Evolutionary conservation across 2,113 vertebrate genomes (phyloP), one percentile per base, ranked within the genome.

Genomic region (Trochalopteron elliotii): DNA sequence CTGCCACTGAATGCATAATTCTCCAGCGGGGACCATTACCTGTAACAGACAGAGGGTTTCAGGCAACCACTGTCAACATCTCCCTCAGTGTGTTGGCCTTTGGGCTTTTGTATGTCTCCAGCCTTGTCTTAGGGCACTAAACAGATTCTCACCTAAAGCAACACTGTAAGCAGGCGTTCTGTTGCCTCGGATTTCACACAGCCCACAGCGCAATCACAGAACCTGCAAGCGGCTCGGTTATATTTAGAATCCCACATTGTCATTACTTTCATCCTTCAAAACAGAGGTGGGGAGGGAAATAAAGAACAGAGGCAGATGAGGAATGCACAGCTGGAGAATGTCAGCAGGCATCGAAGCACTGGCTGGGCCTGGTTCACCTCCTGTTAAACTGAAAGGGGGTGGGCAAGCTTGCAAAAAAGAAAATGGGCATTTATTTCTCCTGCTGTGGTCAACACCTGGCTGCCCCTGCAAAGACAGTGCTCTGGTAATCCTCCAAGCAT

Each of bases 191-290:
- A 81, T 94, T 89, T 84, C 67, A 76, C 91, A 91, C 81, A 82
- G 83, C 93, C 92, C 60, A 67, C 45, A 50, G 85, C 1, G 0
- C 79, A 92, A 22, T 64, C 53, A 80, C 50, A 87, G 64, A 91
- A 69, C 83, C 87, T 97, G 92, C 37, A 20, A 47, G 81, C 1
- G 0, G 72, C 76, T 78, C 3, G 1, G 88, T 56, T 96, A 67
- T 91, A 92, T 93, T 90, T 93, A 77, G 87, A 89, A 96, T 64
- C 94, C 63, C 89, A 85, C 87, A 45, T 72, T 91, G 80, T 92
- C 79, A 63, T 91, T 95, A 84, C 77, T 83, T 90, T 83, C 86
- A 85, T 76, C 60, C 57, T 80, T 88, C 65, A 90, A 87, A 87
- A 87, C 2, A 1, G 56, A 40, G 72, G 44, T 31, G 28, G 3